These are phyloP conservation scores for Corydoras sp. DNA, from an alignment of 2,113 vertebrate genomes.

Conservation along the genomic window DNA sequence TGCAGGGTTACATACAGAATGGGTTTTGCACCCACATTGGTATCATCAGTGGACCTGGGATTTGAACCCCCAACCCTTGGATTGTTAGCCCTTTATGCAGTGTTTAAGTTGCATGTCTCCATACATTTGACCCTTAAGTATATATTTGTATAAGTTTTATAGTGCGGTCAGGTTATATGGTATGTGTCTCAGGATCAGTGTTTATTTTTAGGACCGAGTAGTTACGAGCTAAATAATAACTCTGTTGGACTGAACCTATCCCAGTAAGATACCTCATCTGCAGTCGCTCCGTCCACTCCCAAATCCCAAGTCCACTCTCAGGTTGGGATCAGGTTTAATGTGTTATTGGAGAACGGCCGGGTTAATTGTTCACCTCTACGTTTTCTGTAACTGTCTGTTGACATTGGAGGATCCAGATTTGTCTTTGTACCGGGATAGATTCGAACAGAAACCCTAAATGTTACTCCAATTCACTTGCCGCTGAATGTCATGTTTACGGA, in stretches of 20 bases:
- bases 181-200: too few species aligned
- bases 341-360: background rate
- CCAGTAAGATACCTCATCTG: background rate
- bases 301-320: constrained; percentile 10
- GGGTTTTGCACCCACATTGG: too few species aligned
- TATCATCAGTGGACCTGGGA: too few species aligned
- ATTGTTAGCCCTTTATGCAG: too few species aligned
- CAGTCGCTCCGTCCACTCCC: background rate
- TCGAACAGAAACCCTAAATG: constrained; percentile 3
- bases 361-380: constrained; percentile 29
- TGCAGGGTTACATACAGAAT: too few species aligned
- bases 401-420: background rate
- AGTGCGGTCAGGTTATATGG: too few species aligned
- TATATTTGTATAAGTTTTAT: too few species aligned
- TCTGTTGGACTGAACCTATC: constrained; percentile 2
- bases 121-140: too few species aligned
- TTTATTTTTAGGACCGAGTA: background rate
- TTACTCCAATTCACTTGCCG: background rate
- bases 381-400: background rate
- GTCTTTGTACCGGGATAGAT: background rate
- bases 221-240: constrained; percentile 28
- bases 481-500: constrained; percentile 19
- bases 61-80: too few species aligned
- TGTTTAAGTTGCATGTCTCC: too few species aligned
- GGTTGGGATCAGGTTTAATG: constrained; percentile 19